These are phyloP conservation scores for Ornithorhynchus anatinus DNA, from an alignment of 2,113 vertebrate species.

Conservation along the genomic window DNA sequence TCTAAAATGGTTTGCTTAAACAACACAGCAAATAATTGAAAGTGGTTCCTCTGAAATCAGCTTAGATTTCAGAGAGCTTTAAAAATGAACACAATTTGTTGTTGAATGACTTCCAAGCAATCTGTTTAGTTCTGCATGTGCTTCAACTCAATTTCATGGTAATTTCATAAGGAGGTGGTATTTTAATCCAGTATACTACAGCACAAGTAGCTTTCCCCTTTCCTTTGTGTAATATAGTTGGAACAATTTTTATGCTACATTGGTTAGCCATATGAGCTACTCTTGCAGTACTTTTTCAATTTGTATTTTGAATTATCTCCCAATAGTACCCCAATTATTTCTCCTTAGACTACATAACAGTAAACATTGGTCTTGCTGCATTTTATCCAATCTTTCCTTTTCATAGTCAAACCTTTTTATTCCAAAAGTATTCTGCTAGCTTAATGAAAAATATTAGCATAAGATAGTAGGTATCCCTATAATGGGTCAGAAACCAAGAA, in stretches of 20 bases:
- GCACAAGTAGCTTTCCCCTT: slow-evolving; percentile 32
- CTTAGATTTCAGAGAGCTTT: slow-evolving; percentile 49
- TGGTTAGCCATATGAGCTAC: slow-evolving; percentile 42
- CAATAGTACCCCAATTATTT: slow-evolving; percentile 29
- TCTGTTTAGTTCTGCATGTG: slow-evolving; percentile 61
- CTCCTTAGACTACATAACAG: neutral
- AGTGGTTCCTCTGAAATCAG: slow-evolving; percentile 54
- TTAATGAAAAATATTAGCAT: neutral
- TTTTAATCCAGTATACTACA: slow-evolving; percentile 58
- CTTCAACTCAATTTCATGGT: slow-evolving; percentile 65
- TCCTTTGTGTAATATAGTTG: slow-evolving; percentile 39
- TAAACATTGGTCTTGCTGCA: neutral
- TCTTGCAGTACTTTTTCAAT: slow-evolving; percentile 29
- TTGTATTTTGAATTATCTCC: slow-evolving; percentile 39
- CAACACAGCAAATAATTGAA: slow-evolving; percentile 55
- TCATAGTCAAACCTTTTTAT: slow-evolving; percentile 12
- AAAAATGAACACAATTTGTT: slow-evolving; percentile 51
- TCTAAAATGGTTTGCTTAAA: slow-evolving; percentile 30
- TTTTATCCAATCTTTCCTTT: slow-evolving; percentile 8
- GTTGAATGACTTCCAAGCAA: slow-evolving; percentile 64
- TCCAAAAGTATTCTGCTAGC: neutral
- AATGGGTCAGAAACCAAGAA: neutral
- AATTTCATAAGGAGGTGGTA: slow-evolving; percentile 64
- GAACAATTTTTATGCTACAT: slow-evolving; percentile 22
- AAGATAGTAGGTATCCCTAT: neutral